These are phyloP conservation scores for Smittia aterrima DNA, from an alignment of 2,888 invertebrate genomes.

Conservation along the genomic window DNA sequence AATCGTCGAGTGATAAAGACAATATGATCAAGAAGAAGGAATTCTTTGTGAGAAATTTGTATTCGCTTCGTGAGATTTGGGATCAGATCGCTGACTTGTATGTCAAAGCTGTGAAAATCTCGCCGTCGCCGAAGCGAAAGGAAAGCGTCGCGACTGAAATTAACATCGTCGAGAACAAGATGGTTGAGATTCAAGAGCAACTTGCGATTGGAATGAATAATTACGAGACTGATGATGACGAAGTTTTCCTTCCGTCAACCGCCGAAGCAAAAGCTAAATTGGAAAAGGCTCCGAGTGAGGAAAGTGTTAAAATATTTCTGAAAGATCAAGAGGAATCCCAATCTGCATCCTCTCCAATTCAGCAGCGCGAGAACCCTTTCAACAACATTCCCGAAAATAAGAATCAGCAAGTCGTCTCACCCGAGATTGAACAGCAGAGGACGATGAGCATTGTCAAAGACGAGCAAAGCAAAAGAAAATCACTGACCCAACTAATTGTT, in stretches of 20 bases:
- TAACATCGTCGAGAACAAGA: conserved; percentile 41
- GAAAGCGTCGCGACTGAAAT: conserved; percentile 44
- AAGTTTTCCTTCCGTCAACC: conserved; percentile 42
- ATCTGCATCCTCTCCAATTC: conserved; percentile 43
- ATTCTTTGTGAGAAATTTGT: conserved; percentile 60
- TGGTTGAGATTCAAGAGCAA: conserved; percentile 41
- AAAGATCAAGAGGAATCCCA: conserved; percentile 26
- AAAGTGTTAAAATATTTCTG: conserved; percentile 36
- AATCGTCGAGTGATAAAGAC: conserved; percentile 60
- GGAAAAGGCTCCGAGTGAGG: conserved; percentile 49
- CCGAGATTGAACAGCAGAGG: conserved; percentile 80
- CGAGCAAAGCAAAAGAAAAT: conserved; percentile 78
- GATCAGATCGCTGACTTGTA: conserved; percentile 61
- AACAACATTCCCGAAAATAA: conserved; percentile 53
- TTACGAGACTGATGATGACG: conserved; percentile 30
- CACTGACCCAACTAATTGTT: conserved; percentile 81
- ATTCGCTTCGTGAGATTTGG: conserved; percentile 63
- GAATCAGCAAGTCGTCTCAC: conserved; percentile 72
- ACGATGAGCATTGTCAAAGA: conserved; percentile 81
- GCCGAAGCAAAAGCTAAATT: conserved; percentile 39
- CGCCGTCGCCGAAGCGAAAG: conserved; percentile 43
- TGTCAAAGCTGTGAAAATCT: conserved; percentile 48
- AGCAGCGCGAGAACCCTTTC: conserved; percentile 50
- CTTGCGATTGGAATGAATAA: conserved; percentile 26
- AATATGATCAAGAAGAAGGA: conserved; percentile 57